Conservation (phyloP, 2,113 vertebrate genomes). For the Platysternon megacephalum region DNA sequence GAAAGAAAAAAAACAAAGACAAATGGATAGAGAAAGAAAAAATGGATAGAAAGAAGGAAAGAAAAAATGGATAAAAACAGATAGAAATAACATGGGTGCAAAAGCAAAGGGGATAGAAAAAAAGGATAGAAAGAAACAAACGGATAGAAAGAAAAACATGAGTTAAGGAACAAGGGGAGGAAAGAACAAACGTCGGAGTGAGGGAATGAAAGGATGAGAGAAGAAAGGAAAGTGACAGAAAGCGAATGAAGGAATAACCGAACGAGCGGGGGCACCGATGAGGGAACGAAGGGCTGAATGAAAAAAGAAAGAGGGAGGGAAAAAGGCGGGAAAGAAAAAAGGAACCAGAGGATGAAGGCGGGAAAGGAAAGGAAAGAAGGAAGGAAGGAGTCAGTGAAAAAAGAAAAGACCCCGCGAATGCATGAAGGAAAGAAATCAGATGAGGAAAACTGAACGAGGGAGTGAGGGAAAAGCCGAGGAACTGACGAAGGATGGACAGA, state of each 20-base stretch:
- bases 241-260: no score
- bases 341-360: no score
- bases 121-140: background rate
- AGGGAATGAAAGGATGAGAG: background rate
- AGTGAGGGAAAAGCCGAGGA: no score
- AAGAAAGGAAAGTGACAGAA: background rate
- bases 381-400: no score
- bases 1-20: background rate
- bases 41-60: background rate
- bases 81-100: background rate
- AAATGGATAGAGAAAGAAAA: background rate
- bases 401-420: background rate
- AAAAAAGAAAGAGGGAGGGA: background rate
- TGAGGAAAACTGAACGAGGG: background rate
- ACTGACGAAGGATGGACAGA: background rate
- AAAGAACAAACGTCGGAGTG: background rate
- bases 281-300: background rate
- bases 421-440: background rate
- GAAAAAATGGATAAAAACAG: background rate
- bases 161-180: background rate
- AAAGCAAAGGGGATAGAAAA: background rate
- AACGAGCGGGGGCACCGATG: no score
- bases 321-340: background rate
- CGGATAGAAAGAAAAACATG: background rate
- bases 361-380: no score